These are phyloP conservation scores for Morpho helenor DNA, from an alignment of 2,888 invertebrate genomes.

Conservation along the genomic window DNA sequence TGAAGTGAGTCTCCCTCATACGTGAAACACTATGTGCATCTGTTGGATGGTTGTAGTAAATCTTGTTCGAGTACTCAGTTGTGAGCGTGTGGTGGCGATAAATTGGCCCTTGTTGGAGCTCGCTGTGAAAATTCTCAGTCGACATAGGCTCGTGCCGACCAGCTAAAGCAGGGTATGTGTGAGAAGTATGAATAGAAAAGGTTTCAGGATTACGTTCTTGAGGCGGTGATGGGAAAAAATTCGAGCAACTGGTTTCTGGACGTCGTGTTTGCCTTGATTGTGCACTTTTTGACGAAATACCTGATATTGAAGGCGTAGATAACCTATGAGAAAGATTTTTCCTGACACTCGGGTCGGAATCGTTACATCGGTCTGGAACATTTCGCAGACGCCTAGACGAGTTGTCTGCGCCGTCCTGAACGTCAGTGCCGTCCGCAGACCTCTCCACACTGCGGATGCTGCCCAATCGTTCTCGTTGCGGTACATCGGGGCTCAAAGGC, in stretches of 20 bases:
- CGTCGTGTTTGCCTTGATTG: constrained; percentile 77
- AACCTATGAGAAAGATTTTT: constrained; percentile 67
- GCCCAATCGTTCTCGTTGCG: constrained; percentile 64
- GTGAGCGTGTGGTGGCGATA: constrained; percentile 69
- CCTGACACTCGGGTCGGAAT: constrained; percentile 56
- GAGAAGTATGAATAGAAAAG: constrained; percentile 69
- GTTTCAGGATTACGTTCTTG: constrained; percentile 67
- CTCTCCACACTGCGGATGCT: constrained; percentile 64
- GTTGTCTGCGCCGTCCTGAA: constrained; percentile 65
- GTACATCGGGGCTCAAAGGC: constrained; percentile 79
- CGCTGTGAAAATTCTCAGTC: constrained; percentile 53
- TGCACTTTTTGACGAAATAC: constrained; percentile 58
- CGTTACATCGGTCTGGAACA: constrained; percentile 58
- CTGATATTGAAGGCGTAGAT: constrained; percentile 73
- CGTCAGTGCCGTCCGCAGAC: constrained; percentile 68
- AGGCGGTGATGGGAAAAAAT: constrained; percentile 71
- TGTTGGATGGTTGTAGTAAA: constrained; percentile 58
- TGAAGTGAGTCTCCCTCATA: constrained; percentile 70
- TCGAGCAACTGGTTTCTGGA: constrained; percentile 68
- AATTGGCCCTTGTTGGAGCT: constrained; percentile 46
- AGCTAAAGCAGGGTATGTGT: constrained; percentile 65
- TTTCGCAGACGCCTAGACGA: constrained; percentile 57
- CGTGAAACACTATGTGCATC: constrained; percentile 63
- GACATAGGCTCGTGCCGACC: constrained; percentile 47
- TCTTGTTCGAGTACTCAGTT: constrained; percentile 67